A percentile compares a stretch with the other conserved stretches of the same genome.
Evolutionary conservation across 1,140 invertebrate species (phyloP).

Genomic region (Drosophila ficusphila): DNA sequence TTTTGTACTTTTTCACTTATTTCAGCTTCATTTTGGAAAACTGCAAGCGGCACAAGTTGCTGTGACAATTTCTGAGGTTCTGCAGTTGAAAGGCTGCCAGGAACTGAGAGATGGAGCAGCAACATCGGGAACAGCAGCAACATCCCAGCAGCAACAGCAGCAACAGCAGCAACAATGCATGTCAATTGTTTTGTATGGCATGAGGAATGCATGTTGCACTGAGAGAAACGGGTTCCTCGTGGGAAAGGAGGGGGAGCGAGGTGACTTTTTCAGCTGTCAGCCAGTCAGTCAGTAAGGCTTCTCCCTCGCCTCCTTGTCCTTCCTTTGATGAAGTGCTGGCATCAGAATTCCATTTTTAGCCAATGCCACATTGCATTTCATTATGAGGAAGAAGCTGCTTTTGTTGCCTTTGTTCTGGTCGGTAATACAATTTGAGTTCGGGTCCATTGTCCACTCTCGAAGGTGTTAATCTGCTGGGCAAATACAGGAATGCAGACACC

Average conservation of each 20-base stretch:
- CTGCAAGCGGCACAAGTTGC: constrained; percentile 41
- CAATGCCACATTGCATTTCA: constrained; percentile 77
- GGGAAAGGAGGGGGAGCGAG: constrained; percentile 9
- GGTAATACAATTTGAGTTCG: constrained; percentile 9
- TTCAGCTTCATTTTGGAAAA: constrained; percentile 71
- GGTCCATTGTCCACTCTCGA: constrained; percentile 35
- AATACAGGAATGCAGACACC: constrained; percentile 38
- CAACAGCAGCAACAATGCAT: constrained; percentile 64
- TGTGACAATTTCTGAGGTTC: constrained; percentile 67
- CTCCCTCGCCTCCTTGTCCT: constrained; percentile 8
- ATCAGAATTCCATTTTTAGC: constrained; percentile 79
- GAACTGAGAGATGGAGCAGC: constrained; percentile 24
- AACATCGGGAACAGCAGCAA: constrained; percentile 17
- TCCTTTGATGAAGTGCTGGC: constrained; percentile 70
- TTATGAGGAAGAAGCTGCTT: constrained; percentile 52
- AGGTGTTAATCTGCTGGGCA: constrained; percentile 73
- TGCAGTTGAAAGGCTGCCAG: constrained; percentile 43
- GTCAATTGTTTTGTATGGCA: constrained; percentile 82
- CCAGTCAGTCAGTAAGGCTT: constrained; percentile 22
- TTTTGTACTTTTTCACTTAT: constrained; percentile 52
- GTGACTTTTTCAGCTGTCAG: constrained; percentile 61
- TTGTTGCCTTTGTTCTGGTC: constrained; percentile 21
- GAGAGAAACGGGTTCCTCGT: constrained; percentile 52
- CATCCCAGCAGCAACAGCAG: constrained; percentile 6
- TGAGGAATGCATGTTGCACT: constrained; percentile 76